Conservation (phyloP, 2,888 invertebrate genomes). For the Taphrorychus bicolor region DNA sequence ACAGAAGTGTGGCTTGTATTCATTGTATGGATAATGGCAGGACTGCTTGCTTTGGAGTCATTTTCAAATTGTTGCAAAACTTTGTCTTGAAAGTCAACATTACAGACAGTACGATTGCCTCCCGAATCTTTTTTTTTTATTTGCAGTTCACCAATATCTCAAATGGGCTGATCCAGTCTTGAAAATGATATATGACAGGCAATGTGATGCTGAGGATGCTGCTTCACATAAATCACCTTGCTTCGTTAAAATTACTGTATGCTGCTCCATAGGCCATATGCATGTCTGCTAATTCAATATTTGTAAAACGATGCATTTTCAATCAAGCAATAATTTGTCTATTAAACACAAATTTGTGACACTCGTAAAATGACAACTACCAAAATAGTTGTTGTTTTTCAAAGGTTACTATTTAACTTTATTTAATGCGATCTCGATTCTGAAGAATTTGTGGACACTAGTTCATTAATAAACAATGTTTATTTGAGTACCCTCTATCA, state of each 20-base stretch:
- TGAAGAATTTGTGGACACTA: no score
- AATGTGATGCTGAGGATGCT: slow-evolving; percentile 7
- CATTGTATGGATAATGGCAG: not conserved
- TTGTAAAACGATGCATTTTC: slow-evolving; percentile 8
- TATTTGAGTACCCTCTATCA: no score
- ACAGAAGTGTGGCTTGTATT: not conserved
- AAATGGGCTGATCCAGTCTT: slow-evolving; percentile 3
- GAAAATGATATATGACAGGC: slow-evolving; percentile 5
- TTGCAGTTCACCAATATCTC: not conserved
- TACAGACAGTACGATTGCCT: slow-evolving; percentile 2
- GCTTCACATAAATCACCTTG: slow-evolving; percentile 5
- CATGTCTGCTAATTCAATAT: slow-evolving; percentile 11
- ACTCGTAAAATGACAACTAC: not conserved
- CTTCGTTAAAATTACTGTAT: slow-evolving; percentile 11
- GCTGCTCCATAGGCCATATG: slow-evolving; percentile 6
- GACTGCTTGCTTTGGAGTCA: slow-evolving; percentile 1
- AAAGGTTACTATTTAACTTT: no score
- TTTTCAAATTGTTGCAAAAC: not conserved
- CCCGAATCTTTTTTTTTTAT: slow-evolving; percentile 1
- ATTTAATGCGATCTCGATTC: no score
- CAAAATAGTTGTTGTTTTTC: no score
- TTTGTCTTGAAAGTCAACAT: not conserved
- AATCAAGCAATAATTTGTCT: slow-evolving; percentile 1
- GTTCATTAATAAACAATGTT: no score
- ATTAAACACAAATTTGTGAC: slow-evolving; percentile 1